Percentiles rank a stretch among this genome's conserved stretches.
These are phyloP conservation scores for Leptoclinus maculatus DNA, from an alignment of 2,797 vertebrate species.

Conservation along the genomic window DNA sequence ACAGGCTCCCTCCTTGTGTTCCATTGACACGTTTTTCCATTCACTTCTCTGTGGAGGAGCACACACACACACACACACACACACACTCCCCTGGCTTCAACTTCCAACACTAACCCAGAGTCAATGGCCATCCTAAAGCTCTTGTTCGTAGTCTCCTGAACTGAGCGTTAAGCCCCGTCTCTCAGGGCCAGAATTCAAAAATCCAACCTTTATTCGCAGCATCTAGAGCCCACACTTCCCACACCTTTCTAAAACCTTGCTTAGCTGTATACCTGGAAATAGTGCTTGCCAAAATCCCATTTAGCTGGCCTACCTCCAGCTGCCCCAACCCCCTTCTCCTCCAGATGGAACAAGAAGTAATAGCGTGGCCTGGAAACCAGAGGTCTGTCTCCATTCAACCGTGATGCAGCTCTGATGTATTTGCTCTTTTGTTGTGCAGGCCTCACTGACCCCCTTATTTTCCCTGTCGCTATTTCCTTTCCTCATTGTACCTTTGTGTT, in stretches of 20 bases:
- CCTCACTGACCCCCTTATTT: slow-evolving; percentile 10
- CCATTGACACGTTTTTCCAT: slow-evolving; percentile 84
- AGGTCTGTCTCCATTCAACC: slow-evolving; percentile 50
- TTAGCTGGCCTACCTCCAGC: not conserved
- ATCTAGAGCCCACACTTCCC: not conserved
- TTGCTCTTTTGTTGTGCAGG: slow-evolving; percentile 31
- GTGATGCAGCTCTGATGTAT: slow-evolving; percentile 36
- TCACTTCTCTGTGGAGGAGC: slow-evolving; percentile 61
- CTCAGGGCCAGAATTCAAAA: not conserved
- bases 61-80: slow-evolving; percentile 5
- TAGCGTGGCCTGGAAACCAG: slow-evolving; percentile 37
- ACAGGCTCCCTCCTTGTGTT: slow-evolving; percentile 79
- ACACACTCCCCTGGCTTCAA: slow-evolving; percentile 26
- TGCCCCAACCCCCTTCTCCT: slow-evolving; percentile 11
- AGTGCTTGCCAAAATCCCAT: slow-evolving; percentile 19
- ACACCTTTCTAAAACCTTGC: not conserved
- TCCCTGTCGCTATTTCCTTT: not conserved
- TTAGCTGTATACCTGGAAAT: slow-evolving; percentile 4
- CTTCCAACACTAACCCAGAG: slow-evolving; percentile 36
- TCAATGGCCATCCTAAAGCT: slow-evolving; percentile 17
- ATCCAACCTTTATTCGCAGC: not conserved
- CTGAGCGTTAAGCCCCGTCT: not conserved
- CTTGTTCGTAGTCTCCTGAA: slow-evolving; percentile 9
- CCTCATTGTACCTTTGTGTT: slow-evolving; percentile 3
- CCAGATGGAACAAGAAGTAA: slow-evolving; percentile 40